A percentile compares a stretch with the other conserved stretches of the same genome.
Evolutionary conservation across 2,888 invertebrate species (phyloP).

Genomic region (Balanococcus diminutus): DNA sequence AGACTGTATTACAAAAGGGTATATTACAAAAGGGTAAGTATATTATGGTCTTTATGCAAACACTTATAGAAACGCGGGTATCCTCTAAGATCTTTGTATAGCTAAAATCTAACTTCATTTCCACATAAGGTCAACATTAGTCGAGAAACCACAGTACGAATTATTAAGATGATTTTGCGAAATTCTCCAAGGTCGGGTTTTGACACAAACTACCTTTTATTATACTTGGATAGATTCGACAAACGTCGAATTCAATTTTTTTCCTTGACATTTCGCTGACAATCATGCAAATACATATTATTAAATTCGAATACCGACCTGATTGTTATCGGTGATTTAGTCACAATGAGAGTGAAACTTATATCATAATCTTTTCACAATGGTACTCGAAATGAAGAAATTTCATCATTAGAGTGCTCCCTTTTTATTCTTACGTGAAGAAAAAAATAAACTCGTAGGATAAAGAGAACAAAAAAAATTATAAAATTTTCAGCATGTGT

Average conservation of each 20-base stretch:
- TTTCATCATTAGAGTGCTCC: neutral
- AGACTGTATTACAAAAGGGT: neutral
- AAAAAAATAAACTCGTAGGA: neutral
- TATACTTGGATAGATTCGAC: no score
- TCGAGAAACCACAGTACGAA: neutral
- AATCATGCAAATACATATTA: no score
- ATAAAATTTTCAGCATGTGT: neutral
- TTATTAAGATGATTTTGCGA: neutral
- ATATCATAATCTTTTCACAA: neutral
- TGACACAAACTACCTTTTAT: neutral
- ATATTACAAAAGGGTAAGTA: neutral
- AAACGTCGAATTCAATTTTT: no score
- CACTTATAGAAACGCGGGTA: neutral
- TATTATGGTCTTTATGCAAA: constrained; percentile 1
- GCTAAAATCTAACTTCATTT: neutral
- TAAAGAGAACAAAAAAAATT: neutral
- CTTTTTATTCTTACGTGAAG: neutral
- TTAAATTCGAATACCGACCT: no score
- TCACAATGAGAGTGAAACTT: no score
- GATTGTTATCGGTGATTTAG: no score
- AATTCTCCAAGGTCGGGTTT: neutral
- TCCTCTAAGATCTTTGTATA: neutral
- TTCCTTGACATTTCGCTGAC: neutral
- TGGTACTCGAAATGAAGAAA: neutral
- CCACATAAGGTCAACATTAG: neutral